phyloP scores from a whole-genome alignment of 1,140 invertebrate genomes.

The Apocrypta bakeri region DNA sequence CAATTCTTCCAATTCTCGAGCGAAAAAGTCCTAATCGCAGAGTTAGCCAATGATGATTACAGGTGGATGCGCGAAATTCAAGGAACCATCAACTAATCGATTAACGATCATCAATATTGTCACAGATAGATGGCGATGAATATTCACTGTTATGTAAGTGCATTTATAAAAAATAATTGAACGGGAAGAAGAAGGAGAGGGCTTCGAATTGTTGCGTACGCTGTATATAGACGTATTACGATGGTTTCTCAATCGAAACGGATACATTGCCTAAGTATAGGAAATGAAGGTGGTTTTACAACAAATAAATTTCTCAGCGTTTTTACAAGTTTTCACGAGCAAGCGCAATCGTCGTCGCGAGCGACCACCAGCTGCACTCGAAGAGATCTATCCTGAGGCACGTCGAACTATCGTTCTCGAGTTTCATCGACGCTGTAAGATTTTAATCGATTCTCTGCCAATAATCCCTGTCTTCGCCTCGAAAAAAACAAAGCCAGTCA shows the following conservation, averaged over 20 bases:
- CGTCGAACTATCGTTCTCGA: not conserved
- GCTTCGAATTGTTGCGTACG: no score
- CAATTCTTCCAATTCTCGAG: no score
- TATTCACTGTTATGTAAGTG: slow-evolving; percentile 2
- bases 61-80: not conserved
- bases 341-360: not conserved
- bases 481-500: not conserved
- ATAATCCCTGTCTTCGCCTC: not conserved
- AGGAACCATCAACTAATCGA: not conserved
- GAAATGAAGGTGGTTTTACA: not conserved
- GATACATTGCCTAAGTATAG: not conserved
- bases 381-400: not conserved
- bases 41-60: no score
- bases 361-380: not conserved
- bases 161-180: no score
- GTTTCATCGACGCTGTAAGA: not conserved
- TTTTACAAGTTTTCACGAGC: not conserved
- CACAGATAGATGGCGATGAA: not conserved
- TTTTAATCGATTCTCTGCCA: not conserved
- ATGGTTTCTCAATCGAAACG: not conserved
- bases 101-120: not conserved
- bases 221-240: not conserved
- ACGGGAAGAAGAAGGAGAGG: no score
- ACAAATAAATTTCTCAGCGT: not conserved
- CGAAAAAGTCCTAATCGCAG: no score